These are phyloP conservation scores for Octopus sinensis DNA, from an alignment of 1,140 invertebrate species.

Conservation along the genomic window DNA sequence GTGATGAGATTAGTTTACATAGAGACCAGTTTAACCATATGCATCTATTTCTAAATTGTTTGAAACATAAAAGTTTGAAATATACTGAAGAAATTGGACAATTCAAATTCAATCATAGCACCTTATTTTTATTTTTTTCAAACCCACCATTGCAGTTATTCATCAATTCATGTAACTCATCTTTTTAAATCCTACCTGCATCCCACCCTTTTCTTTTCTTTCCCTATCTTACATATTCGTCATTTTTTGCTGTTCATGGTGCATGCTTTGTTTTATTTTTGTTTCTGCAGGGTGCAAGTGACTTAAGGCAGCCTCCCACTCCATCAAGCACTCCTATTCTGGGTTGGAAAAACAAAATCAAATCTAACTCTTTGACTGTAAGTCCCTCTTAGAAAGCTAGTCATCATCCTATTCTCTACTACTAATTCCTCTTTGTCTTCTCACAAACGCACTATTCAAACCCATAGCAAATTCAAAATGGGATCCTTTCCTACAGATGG, in stretches of 20 bases:
- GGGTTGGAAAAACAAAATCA: conserved; percentile 53
- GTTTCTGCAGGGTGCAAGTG: conserved; percentile 30
- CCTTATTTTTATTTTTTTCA: too few relatives aligned
- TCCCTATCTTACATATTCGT: neutral
- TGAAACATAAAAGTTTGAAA: too few relatives aligned
- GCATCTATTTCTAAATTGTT: too few relatives aligned
- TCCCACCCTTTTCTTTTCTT: neutral
- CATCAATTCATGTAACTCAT: neutral
- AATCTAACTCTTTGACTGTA: conserved; percentile 32
- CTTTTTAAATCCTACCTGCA: neutral
- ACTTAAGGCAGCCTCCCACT: conserved; percentile 31
- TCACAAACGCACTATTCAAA: neutral
- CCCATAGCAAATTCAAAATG: too few relatives aligned
- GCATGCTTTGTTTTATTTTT: conserved; percentile 28
- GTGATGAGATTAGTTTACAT: too few relatives aligned
- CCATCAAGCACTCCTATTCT: conserved; percentile 43
- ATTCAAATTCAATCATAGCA: too few relatives aligned
- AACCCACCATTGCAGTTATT: too few relatives aligned
- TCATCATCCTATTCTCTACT: neutral
- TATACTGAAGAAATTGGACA: too few relatives aligned
- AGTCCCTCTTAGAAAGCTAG: neutral
- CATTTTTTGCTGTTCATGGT: conserved; percentile 19
- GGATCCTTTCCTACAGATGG: too few relatives aligned
- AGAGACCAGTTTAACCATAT: too few relatives aligned
- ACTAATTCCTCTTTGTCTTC: neutral